Percentiles rank a stretch among this genome's conserved stretches.
Evolutionary conservation across 2,797 vertebrate species (phyloP).

Genomic region (Melanotaenia pygmaea): DNA sequence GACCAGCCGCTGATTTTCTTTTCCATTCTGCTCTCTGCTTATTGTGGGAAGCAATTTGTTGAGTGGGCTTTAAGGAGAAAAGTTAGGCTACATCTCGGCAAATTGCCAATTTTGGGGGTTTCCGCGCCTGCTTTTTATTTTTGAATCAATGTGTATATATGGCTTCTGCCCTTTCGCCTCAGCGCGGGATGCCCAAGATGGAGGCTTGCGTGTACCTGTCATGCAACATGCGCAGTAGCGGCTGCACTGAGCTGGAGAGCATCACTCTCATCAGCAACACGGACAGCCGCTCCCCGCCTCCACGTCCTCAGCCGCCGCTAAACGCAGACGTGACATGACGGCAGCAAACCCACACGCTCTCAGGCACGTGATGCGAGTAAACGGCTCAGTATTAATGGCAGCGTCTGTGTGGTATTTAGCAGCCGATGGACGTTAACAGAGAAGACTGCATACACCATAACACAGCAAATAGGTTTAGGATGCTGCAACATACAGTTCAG

Average conservation of each 20-base stretch:
- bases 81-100: constrained; percentile 73
- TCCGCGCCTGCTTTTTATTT: constrained; percentile 46
- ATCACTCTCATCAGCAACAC: constrained; percentile 67
- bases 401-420: constrained; percentile 21
- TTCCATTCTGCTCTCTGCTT: constrained; percentile 62
- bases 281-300: constrained; percentile 64
- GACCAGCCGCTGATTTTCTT: constrained; percentile 58
- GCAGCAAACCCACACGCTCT: constrained; percentile 2
- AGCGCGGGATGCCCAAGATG: constrained; percentile 83
- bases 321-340: constrained; percentile 43
- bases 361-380: constrained; percentile 29
- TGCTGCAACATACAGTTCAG: too few relatives aligned
- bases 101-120: constrained; percentile 53
- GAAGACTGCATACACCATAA: constrained; percentile 8
- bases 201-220: constrained; percentile 83
- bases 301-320: constrained; percentile 6
- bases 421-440: constrained; percentile 26
- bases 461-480: neutral
- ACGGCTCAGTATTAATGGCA: constrained; percentile 45
- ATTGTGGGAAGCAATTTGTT: constrained; percentile 18
- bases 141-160: constrained; percentile 39
- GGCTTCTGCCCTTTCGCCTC: constrained; percentile 77
- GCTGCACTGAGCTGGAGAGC: constrained; percentile 64
- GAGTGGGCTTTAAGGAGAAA: constrained; percentile 22
- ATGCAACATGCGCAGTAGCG: constrained; percentile 84